Evolutionary conservation across 1,140 invertebrate genomes (phyloP), one percentile per base, ranked within the genome.

Genomic region (Cotesia typhae): DNA sequence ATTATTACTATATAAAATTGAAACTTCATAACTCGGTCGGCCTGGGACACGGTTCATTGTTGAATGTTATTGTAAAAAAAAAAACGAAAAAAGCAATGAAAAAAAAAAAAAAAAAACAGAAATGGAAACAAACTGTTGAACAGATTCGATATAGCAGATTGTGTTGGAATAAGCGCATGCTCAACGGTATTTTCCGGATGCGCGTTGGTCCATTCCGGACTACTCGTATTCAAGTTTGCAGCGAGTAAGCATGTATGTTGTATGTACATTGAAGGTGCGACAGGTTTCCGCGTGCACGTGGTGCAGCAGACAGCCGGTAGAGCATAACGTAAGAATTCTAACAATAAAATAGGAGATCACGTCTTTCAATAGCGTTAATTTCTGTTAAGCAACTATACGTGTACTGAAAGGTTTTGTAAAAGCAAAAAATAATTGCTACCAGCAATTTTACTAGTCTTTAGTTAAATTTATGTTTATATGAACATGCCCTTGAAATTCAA

Each of bases 281-380:
- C 74, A 77, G 74, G 76, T 75, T 77, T 75, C 72, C 70, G 41
- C 61, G 71, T 64, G 76, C 76, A 77, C 76, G 76, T 77, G 76
- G 71, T 69, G 55, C 65, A 61, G 52, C 63, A 47, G 66, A 20
- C 36, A 38, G 38, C 63, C 67, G 65, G 74, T 55, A 66, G 41
- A 67, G 35, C 51, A 57, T 71, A 63, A 73, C 71, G 51, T 63
- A 47, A n/a, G 17, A 20, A 17, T 20, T 59, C 17, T 59, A 28
- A 59, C 20, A 28, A 59, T 47, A 10, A 47, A 47, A 47, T 10
- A 47, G 41, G 10, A 47, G 41, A 47, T 10, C 10, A 28, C 1
- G 41, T 47, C 41, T 47, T 10, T 47, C 41, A 47, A 47, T 47
- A 47, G 41, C 10, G 6, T 6, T 10, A 47, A 47, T 47, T 6